Evolutionary conservation across 2,888 invertebrate species (phyloP).

Genomic region (Drosophila subsilvestris): DNA sequence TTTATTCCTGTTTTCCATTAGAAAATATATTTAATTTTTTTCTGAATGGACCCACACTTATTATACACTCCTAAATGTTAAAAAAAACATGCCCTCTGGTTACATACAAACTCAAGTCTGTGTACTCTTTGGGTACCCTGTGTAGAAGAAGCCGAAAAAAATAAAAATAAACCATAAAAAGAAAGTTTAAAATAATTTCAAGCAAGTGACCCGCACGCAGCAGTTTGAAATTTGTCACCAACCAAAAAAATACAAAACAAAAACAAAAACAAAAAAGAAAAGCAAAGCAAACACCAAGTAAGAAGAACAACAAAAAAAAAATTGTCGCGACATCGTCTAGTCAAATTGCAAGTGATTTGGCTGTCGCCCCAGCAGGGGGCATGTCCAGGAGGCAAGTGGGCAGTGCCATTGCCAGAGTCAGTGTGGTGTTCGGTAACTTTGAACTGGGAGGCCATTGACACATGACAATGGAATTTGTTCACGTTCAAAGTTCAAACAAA

Average conservation of each 20-base stretch:
- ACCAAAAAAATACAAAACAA: slow-evolving; percentile 11
- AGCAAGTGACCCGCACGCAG: slow-evolving; percentile 32
- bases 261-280: slow-evolving; percentile 6
- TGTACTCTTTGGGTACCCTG: not conserved
- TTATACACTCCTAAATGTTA: too few relatives aligned
- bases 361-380: slow-evolving; percentile 45
- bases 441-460: slow-evolving; percentile 52
- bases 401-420: too few relatives aligned
- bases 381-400: slow-evolving; percentile 4
- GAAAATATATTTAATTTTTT: too few relatives aligned
- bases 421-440: slow-evolving; percentile 15
- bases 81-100: too few relatives aligned
- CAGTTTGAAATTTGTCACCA: slow-evolving; percentile 25
- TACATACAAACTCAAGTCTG: too few relatives aligned
- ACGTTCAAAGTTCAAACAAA: slow-evolving; percentile 38
- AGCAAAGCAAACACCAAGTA: slow-evolving; percentile 2
- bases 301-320: slow-evolving; percentile 31
- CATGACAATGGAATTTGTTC: slow-evolving; percentile 42
- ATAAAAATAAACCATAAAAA: slow-evolving; percentile 4
- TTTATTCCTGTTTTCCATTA: too few relatives aligned
- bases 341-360: slow-evolving; percentile 66
- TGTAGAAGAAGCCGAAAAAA: not conserved
- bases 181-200: slow-evolving; percentile 53
- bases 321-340: slow-evolving; percentile 67
- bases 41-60: too few relatives aligned